Percentiles rank a stretch among this genome's conserved stretches.
Evolutionary conservation across 2,888 invertebrate species (phyloP).

Genomic region (Athalia rosae): DNA sequence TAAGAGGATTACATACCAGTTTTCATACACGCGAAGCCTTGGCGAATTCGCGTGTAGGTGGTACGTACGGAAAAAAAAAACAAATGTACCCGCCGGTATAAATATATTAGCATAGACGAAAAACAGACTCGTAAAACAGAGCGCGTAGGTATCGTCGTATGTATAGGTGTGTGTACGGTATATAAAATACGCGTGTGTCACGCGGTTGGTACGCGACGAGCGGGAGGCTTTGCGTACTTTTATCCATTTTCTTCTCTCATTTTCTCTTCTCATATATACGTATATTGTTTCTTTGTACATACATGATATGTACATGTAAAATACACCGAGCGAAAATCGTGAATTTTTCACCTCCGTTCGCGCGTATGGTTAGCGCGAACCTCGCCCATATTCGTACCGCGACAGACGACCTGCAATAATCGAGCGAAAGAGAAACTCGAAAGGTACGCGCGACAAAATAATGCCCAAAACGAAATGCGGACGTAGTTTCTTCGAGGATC

Average conservation of each 20-base stretch:
- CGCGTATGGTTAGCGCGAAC: too few relatives aligned
- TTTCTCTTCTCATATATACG: not conserved
- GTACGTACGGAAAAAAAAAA: not conserved
- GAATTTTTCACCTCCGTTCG: too few relatives aligned
- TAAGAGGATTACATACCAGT: not conserved
- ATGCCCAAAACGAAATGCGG: not conserved
- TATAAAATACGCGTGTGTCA: not conserved
- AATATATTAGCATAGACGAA: slow-evolving; percentile 66
- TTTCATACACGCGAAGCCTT: not conserved
- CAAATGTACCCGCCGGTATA: not conserved
- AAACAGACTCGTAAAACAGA: slow-evolving; percentile 65
- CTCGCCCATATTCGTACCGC: too few relatives aligned
- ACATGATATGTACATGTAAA: too few relatives aligned
- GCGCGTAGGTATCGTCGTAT: not conserved
- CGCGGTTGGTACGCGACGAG: not conserved
- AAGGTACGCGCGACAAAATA: too few relatives aligned
- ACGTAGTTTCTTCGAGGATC: too few relatives aligned
- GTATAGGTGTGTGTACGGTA: not conserved
- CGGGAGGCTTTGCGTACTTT: not conserved
- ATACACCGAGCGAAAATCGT: too few relatives aligned
- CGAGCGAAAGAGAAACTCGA: too few relatives aligned
- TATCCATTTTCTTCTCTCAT: not conserved
- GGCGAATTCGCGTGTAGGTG: not conserved
- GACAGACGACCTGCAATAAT: too few relatives aligned
- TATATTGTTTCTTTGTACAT: too few relatives aligned